Conservation (phyloP, 2,888 invertebrate species). For the Rhingia rostrata region DNA sequence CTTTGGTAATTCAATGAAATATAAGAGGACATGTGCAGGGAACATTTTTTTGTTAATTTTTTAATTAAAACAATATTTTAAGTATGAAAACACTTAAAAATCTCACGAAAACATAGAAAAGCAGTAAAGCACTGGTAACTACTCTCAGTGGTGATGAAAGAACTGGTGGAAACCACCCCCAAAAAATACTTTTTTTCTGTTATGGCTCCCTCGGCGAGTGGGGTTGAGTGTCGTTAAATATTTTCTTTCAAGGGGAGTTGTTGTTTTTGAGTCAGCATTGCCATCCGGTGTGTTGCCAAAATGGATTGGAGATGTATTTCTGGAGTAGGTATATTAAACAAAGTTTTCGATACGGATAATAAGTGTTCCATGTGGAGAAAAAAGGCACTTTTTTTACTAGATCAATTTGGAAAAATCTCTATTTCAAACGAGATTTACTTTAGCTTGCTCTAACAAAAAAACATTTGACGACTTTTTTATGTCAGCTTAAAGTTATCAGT, state of each 20-base stretch:
- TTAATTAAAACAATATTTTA: constrained; percentile 27
- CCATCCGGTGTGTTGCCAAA: constrained; percentile 22
- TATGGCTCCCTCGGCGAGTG: constrained; percentile 61
- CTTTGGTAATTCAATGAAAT: constrained; percentile 37
- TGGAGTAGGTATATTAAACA: no score
- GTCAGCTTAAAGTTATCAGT: no score
- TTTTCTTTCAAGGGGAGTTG: constrained; percentile 63
- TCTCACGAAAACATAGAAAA: constrained; percentile 71
- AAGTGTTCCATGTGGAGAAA: no score
- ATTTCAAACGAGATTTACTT: no score
- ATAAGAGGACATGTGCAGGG: constrained; percentile 17
- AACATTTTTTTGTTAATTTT: constrained; percentile 23
- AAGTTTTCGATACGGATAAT: no score
- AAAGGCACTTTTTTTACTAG: no score
- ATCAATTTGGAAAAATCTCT: no score
- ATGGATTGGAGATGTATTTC: background rate
- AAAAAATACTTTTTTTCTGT: constrained; percentile 43
- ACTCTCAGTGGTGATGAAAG: constrained; percentile 71
- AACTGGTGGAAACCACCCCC: constrained; percentile 73
- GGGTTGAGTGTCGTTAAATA: constrained; percentile 71
- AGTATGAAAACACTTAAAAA: constrained; percentile 65
- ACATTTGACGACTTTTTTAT: no score
- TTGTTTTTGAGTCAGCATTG: constrained; percentile 54
- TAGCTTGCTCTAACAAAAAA: no score
- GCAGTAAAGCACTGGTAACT: constrained; percentile 68